These are phyloP conservation scores for Heterohyrax brucei DNA, from an alignment of 2,797 vertebrate species.

Conservation along the genomic window DNA sequence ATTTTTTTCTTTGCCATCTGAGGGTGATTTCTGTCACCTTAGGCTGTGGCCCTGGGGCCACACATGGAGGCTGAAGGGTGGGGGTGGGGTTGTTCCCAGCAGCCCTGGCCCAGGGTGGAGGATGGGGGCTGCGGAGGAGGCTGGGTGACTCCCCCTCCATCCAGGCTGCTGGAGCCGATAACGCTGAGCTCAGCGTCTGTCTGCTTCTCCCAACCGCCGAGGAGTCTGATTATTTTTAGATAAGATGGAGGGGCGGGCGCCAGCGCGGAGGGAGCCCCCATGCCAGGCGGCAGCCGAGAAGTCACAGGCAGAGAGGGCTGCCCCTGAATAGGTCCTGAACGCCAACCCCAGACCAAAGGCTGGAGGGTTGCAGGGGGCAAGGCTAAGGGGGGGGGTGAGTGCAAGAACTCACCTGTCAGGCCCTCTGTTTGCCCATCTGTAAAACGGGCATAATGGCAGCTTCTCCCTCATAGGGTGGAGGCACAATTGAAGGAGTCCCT, in stretches of 20 bases:
- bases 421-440: neutral
- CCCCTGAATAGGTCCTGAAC: neutral
- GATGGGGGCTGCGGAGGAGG: neutral
- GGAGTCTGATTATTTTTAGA: constrained; percentile 87
- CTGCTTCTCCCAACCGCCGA: constrained; percentile 37
- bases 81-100: neutral
- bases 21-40: neutral
- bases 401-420: neutral
- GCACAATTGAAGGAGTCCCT: neutral
- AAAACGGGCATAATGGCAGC: neutral
- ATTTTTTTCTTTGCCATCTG: neutral
- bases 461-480: neutral
- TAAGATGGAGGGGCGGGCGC: constrained; percentile 59
- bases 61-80: too few species aligned
- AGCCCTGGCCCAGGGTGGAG: neutral
- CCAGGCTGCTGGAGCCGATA: constrained; percentile 75
- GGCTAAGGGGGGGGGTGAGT: neutral
- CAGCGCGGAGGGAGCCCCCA: neutral
- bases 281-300: neutral
- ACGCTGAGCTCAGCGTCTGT: constrained; percentile 88
- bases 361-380: neutral
- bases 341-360: neutral
- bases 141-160: neutral
- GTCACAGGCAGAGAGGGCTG: neutral
- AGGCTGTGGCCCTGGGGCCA: neutral